Base-by-base conservation (phyloP, 2,888 invertebrate species). In the Endomychus coccineus region DNA sequence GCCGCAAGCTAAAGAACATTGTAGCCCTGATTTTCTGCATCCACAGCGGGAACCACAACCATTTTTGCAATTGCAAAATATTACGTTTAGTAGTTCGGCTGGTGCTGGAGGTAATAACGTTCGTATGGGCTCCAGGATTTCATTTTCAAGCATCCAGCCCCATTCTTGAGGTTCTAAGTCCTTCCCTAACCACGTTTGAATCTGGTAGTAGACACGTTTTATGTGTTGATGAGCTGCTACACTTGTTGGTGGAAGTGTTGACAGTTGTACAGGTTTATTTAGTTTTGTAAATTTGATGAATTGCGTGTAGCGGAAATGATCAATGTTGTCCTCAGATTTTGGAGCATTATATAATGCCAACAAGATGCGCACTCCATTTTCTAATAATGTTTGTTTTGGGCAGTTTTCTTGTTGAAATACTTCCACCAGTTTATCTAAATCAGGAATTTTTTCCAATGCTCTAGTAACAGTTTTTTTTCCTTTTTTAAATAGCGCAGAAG, bases 331-430 rank as follows among this genome's bases (percentile, higher is more conserved):
- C 34, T 39, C 45, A 39, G 44, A 45, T 56, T 56, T 54, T 43
- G 56, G 49, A 58, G 54, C 55, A 54, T 53, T 54, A 50, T 58
- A 60, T 29, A 57, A 34, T 51, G 56, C 55, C 43, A 58, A 47
- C 19, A 58, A 48, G 44, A 48, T 52, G 25, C 46, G 46, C 15
- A 47, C 27, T 49, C 50, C 49, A 52, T 38, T 49, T 29, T 54
- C 45, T 34, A 39, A 51, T 52, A 56, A 55, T 52, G 36, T 46
- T 48, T 58, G 51, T 43, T 34, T 39, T 7, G 55, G 49, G 46
- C 52, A 58, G 46, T 59, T 61, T 59, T 56, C 54, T 56, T 56
- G 42, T 53, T 53, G 44, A 55, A 58, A 60, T 51, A 35, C 31
- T 54, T 31, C 40, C 44, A 43, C 48, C 21, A 50, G 39, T 48